phyloP scores from a whole-genome alignment of 2,797 vertebrate species.

The Prionace glauca region DNA sequence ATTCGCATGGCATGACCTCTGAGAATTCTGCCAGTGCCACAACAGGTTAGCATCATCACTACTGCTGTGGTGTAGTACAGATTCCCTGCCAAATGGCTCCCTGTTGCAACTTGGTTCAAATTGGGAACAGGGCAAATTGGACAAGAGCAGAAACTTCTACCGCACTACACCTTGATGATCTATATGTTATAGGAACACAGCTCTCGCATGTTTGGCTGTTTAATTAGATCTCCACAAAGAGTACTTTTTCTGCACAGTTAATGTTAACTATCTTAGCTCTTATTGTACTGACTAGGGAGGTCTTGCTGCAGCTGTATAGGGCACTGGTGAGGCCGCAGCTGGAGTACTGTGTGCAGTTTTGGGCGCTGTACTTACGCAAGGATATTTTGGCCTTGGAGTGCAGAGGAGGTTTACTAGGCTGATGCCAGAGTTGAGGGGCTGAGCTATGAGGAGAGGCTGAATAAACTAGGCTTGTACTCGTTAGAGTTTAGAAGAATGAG shows the following conservation, averaged over 20 bases:
- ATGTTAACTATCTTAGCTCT: not conserved
- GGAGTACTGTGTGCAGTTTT: too few relatives aligned
- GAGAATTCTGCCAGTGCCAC: not conserved
- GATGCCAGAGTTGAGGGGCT: too few relatives aligned
- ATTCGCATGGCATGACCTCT: not conserved
- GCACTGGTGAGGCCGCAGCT: too few relatives aligned
- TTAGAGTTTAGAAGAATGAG: too few relatives aligned
- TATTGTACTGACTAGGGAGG: not conserved
- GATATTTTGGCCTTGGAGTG: too few relatives aligned
- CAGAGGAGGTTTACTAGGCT: too few relatives aligned
- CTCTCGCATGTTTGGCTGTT: not conserved
- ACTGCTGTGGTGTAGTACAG: not conserved
- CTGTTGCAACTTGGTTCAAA: not conserved
- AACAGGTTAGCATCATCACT: not conserved
- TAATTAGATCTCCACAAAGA: not conserved
- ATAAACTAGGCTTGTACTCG: too few relatives aligned
- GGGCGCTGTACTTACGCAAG: too few relatives aligned
- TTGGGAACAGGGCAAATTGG: not conserved
- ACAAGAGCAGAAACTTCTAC: not conserved
- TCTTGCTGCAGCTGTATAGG: too few relatives aligned
- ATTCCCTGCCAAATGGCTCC: not conserved
- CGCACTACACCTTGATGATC: not conserved
- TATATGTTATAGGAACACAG: not conserved
- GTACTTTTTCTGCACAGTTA: not conserved
- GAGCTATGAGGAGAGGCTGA: too few relatives aligned